Conservation (phyloP, 1,140 invertebrate genomes). For the Aethina tumida region DNA sequence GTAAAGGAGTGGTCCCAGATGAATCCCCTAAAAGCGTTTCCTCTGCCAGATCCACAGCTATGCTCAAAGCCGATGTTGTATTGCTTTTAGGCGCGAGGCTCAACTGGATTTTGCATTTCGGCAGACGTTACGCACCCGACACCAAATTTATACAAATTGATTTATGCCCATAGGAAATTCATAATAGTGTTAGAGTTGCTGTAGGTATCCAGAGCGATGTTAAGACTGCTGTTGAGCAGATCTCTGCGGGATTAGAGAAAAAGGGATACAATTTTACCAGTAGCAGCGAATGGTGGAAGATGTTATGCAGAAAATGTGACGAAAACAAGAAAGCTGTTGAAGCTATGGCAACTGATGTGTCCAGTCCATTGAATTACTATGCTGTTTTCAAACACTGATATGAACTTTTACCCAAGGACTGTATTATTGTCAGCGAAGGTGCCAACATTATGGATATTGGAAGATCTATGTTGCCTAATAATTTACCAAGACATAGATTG, state of each 20-base stretch:
- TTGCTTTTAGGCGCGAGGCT: conserved; percentile 82
- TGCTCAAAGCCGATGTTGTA: conserved; percentile 82
- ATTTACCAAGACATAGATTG: conserved; percentile 70
- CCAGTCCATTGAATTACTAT: conserved; percentile 87
- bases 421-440: conserved; percentile 93
- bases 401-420: conserved; percentile 63
- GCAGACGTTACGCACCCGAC: conserved; percentile 65
- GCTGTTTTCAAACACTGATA: conserved; percentile 77
- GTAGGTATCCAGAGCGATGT: conserved; percentile 31
- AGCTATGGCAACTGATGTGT: conserved; percentile 49
- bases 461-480: conserved; percentile 75
- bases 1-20: conserved; percentile 89
- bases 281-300: conserved; percentile 46
- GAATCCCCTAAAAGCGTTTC: conserved; percentile 65
- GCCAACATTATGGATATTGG: conserved; percentile 99
- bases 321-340: conserved; percentile 48
- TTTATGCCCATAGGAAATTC: conserved; percentile 79
- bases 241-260: conserved; percentile 41
- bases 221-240: conserved; percentile 23
- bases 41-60: conserved; percentile 73
- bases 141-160: conserved; percentile 93
- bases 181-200: conserved; percentile 64
- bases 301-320: conserved; percentile 46
- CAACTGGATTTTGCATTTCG: conserved; percentile 98
- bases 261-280: conserved; percentile 41